Conservation (phyloP, 2,113 vertebrate genomes). For the Thunnus maccoyii region DNA sequence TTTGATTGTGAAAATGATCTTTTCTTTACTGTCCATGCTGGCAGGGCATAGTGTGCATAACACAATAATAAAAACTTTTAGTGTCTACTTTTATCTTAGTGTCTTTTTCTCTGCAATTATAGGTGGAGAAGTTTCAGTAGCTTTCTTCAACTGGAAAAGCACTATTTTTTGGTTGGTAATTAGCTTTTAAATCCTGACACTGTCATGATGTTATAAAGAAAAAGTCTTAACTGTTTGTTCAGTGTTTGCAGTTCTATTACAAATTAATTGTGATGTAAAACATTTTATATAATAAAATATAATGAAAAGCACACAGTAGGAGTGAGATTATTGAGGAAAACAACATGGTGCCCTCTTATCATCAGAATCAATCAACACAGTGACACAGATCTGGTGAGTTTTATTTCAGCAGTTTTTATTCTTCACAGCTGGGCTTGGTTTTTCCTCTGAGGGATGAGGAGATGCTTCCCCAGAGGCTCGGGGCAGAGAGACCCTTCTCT, state of each 20-base stretch:
- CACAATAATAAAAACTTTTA: no score
- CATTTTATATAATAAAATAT: not conserved
- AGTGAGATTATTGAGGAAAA: not conserved
- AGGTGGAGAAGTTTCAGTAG: no score
- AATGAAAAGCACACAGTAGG: not conserved
- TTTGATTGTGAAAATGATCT: no score
- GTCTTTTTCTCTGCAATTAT: no score
- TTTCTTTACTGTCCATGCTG: no score
- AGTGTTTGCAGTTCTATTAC: not conserved
- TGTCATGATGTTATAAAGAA: not conserved
- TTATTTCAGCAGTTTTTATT: not conserved
- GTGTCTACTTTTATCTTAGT: no score
- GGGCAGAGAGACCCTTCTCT: conserved; percentile 82
- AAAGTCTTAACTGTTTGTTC: not conserved
- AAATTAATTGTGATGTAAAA: not conserved
- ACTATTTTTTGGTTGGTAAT: no score
- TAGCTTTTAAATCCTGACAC: not conserved
- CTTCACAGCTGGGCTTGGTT: conserved; percentile 48
- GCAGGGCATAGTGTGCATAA: no score
- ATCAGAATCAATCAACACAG: not conserved
- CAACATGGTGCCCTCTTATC: not conserved
- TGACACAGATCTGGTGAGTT: not conserved
- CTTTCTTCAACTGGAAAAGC: no score
- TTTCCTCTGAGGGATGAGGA: conserved; percentile 71
- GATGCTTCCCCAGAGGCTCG: conserved; percentile 81